Evolutionary conservation across 2,888 invertebrate species (phyloP), one percentile per base, ranked within the genome.

Genomic region (Pseudanteris insignis): DNA sequence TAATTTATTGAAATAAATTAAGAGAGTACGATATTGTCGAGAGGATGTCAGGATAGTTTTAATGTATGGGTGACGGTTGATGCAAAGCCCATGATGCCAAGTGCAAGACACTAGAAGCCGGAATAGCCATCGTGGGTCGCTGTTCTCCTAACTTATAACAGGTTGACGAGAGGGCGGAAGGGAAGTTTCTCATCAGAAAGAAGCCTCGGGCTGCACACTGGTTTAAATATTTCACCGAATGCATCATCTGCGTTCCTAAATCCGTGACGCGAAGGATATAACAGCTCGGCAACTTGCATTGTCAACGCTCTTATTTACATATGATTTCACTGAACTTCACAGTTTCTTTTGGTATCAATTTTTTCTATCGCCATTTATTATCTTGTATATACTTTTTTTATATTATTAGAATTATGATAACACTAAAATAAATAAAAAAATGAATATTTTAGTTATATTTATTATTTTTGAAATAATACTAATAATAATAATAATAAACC

Each of bases 201-300:
- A 67, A 67, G 70, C 72, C 73, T 30, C 57, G 48, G 74, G 74
- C 73, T 68, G 54, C 65, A 68, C 67, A 67, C 68, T 65, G 66
- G 67, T 67, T 71, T 73, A 71, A 75, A 73, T 73, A 74, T 75
- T 73, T 74, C 69, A 68, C 67, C 55, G 62, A 67, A 60, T 40
- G 65, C 65, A 67, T 63, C 66, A 65, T 66, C 69, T 38, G 37
- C 28, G 53, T 47, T 60, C 46, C 33, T 21, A 28, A 30, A 59
- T 59, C 47, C 51, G 36, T 50, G 53, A 59, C 50, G 50, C 43
- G 41, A 36, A 50, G 25, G 48, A 55, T 41, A 13, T 18, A 28
- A 46, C 44, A 30, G 28, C 7, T 29, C 32, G 28, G 34, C 48
- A 48, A 54, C 30, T 48, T 12, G 36, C 33, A 36, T 28, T 57